Percentiles rank a stretch among this genome's conserved stretches.
These are phyloP conservation scores for Drosophila serrata DNA, from an alignment of 1,140 invertebrate genomes.

Conservation along the genomic window DNA sequence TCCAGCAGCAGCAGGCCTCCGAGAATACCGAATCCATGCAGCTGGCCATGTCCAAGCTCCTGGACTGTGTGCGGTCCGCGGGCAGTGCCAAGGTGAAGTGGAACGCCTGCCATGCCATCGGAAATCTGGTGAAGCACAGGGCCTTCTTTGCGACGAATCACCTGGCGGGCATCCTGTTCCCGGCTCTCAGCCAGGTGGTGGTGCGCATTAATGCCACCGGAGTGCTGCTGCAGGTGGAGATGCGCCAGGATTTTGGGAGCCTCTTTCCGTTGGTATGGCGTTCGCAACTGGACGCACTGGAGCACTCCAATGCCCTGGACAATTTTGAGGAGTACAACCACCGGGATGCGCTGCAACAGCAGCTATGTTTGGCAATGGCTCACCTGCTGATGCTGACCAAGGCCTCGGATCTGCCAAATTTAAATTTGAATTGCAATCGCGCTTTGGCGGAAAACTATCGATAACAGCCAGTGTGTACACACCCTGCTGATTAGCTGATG, in stretches of 20 bases:
- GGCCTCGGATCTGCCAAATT: constrained; percentile 49
- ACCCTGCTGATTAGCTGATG: too few relatives aligned
- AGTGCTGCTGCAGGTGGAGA: constrained; percentile 88
- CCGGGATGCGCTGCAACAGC: constrained; percentile 90
- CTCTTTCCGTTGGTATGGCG: constrained; percentile 89
- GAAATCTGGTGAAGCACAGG: constrained; percentile 90
- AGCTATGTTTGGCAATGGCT: constrained; percentile 73
- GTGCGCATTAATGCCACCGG: constrained; percentile 92
- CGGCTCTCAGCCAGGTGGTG: constrained; percentile 86
- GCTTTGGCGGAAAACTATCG: constrained; percentile 16
- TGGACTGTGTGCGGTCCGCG: constrained; percentile 89
- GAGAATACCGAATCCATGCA: constrained; percentile 85
- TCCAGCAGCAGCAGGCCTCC: constrained; percentile 86
- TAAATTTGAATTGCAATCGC: constrained; percentile 6
- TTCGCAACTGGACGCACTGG: constrained; percentile 89
- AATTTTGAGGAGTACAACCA: constrained; percentile 93
- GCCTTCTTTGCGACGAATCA: constrained; percentile 85
- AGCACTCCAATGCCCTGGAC: constrained; percentile 90
- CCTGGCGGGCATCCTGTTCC: constrained; percentile 85
- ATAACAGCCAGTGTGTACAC: constrained; percentile 7
- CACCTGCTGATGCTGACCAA: constrained; percentile 63
- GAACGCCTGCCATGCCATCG: constrained; percentile 95
- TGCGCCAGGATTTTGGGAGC: constrained; percentile 87
- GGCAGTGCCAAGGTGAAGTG: constrained; percentile 94
- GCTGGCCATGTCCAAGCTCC: constrained; percentile 87